Conservation (phyloP, 30 jellyfish, hydroid and myxozoan species). For the Aurelia sp. region DNA sequence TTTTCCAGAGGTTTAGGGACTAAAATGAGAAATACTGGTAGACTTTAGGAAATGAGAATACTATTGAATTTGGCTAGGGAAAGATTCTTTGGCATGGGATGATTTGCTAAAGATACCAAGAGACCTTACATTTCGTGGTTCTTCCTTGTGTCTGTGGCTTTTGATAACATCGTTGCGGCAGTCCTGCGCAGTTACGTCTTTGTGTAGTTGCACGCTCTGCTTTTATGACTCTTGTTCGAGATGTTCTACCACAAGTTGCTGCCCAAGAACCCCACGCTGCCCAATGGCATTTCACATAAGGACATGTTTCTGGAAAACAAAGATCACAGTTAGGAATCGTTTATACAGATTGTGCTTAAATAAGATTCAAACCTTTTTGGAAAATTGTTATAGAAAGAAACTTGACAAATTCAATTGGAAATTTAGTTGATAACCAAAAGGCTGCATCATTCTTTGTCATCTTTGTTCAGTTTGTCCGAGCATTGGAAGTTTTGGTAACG, state of each 20-base stretch:
- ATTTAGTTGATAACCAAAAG: too few species aligned
- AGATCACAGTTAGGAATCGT: not conserved
- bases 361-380: too few species aligned
- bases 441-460: too few species aligned
- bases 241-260: slow-evolving; percentile 70
- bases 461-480: too few species aligned
- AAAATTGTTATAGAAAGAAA: too few species aligned
- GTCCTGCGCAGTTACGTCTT: slow-evolving; percentile 58
- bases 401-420: too few species aligned
- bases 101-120: not conserved
- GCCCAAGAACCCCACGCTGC: slow-evolving; percentile 81
- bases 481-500: too few species aligned
- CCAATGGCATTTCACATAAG: slow-evolving; percentile 68
- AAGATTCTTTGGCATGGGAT: too few species aligned
- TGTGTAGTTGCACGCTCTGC: slow-evolving; percentile 54
- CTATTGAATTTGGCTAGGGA: too few species aligned
- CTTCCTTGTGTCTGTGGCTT: slow-evolving; percentile 53
- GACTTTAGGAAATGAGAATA: too few species aligned
- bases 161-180: slow-evolving; percentile 59
- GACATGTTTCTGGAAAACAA: slow-evolving; percentile 47
- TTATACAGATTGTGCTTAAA: not conserved
- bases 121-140: slow-evolving; percentile 42
- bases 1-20: too few species aligned
- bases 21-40: too few species aligned
- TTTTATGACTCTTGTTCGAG: slow-evolving; percentile 30